A percentile compares a stretch with the other conserved stretches of the same genome.
phyloP scores from a whole-genome alignment of 1,140 invertebrate genomes.

The Paralvinella palmiformis region DNA sequence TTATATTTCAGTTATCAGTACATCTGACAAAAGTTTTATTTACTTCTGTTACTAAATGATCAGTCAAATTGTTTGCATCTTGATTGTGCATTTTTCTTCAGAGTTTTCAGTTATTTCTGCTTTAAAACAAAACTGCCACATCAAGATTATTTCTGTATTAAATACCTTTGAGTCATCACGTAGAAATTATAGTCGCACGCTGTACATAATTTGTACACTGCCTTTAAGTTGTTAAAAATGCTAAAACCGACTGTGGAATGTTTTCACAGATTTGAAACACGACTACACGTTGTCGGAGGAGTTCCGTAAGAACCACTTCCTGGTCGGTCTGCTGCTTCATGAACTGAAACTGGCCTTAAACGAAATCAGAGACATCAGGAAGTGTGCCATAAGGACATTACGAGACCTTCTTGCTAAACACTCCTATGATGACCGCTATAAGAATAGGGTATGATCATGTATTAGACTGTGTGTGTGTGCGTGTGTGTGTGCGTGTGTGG shows the following conservation, averaged over 20 bases:
- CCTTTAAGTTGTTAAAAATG: neutral
- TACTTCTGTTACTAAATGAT: too few species aligned
- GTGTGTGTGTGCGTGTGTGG: too few species aligned
- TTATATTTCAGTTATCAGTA: too few species aligned
- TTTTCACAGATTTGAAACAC: slow-evolving; percentile 45
- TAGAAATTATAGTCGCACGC: too few species aligned
- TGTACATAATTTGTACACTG: neutral
- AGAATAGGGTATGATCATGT: slow-evolving; percentile 53
- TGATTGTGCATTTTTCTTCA: too few species aligned
- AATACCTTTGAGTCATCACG: too few species aligned
- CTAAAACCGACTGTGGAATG: neutral
- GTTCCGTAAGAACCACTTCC: slow-evolving; percentile 83
- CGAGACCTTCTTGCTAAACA: slow-evolving; percentile 87
- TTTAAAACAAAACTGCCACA: too few species aligned
- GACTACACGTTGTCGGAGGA: slow-evolving; percentile 65
- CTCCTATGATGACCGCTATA: slow-evolving; percentile 85
- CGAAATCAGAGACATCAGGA: slow-evolving; percentile 73
- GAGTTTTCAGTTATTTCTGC: too few species aligned
- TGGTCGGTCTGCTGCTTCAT: slow-evolving; percentile 70
- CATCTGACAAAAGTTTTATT: too few species aligned
- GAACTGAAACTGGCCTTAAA: slow-evolving; percentile 71
- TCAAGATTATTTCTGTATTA: too few species aligned
- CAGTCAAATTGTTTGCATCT: too few species aligned
- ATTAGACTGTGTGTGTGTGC: too few species aligned
- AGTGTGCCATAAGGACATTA: slow-evolving; percentile 69